A percentile compares a stretch with the other conserved stretches of the same genome.
These are phyloP conservation scores for Zalophus californianus DNA, from an alignment of 2,797 vertebrate genomes.

Conservation along the genomic window DNA sequence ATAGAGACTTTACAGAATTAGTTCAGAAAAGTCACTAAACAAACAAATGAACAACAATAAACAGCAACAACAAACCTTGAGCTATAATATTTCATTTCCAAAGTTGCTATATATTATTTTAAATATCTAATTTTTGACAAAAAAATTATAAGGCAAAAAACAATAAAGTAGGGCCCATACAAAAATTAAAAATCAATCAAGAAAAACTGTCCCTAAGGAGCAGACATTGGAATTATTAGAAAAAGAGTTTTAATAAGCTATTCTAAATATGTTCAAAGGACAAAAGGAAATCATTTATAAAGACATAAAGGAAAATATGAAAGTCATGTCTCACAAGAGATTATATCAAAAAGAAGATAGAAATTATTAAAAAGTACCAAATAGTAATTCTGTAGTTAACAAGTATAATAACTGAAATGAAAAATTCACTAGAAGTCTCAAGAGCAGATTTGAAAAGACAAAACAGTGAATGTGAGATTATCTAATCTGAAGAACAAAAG, in stretches of 20 bases:
- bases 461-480: not conserved
- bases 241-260: not conserved
- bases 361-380: not conserved
- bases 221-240: not conserved
- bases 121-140: not conserved
- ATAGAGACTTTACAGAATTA: not conserved
- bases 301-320: slow-evolving; percentile 6
- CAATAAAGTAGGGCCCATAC: not conserved
- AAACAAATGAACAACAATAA: not conserved
- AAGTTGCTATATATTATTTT: not conserved
- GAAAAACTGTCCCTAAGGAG: not conserved
- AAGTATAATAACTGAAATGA: not conserved
- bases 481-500: not conserved
- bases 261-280: not conserved
- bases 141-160: not conserved
- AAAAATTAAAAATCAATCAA: not conserved
- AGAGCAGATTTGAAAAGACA: not conserved
- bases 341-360: not conserved
- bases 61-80: not conserved
- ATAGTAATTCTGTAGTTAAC: not conserved
- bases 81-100: not conserved
- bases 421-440: not conserved
- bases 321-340: not conserved
- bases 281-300: not conserved
- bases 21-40: not conserved